These are phyloP conservation scores for Formicarius rufipectus DNA, from an alignment of 2,113 vertebrate species.

Conservation along the genomic window DNA sequence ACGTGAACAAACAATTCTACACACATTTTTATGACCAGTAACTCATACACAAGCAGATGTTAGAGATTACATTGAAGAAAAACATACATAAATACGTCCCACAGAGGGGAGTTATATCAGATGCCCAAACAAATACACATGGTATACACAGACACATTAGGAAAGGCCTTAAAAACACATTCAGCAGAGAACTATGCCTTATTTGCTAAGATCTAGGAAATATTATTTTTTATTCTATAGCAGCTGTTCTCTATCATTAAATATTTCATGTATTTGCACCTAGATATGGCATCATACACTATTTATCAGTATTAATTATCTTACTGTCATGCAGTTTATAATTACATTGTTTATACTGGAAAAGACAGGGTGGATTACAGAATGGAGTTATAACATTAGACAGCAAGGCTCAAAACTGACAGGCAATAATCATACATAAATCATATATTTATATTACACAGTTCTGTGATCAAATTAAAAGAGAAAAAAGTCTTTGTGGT, in stretches of 20 bases:
- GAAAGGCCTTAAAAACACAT: slow-evolving; percentile 2
- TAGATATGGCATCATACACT: background rate
- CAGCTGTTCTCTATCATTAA: background rate
- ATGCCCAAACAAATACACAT: slow-evolving; percentile 17
- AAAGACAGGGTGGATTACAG: slow-evolving; percentile 47
- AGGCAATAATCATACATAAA: background rate
- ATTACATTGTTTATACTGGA: background rate
- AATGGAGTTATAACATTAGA: slow-evolving; percentile 37
- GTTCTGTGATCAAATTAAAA: background rate
- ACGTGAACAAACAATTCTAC: slow-evolving; percentile 8
- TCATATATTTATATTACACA: background rate
- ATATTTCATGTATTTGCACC: background rate
- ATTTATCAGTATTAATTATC: slow-evolving; percentile 1
- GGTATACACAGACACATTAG: slow-evolving; percentile 52
- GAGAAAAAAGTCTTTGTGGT: background rate
- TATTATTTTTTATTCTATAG: background rate
- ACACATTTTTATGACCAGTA: background rate
- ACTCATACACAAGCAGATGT: background rate
- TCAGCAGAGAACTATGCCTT: background rate
- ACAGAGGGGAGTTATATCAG: background rate
- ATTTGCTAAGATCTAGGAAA: background rate
- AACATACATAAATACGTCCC: background rate
- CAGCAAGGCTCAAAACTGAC: slow-evolving; percentile 66
- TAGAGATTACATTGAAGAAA: background rate
- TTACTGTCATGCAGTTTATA: slow-evolving; percentile 55